A percentile compares a stretch with the other conserved stretches of the same genome.
Evolutionary conservation across 2,113 vertebrate species (phyloP).

Genomic region (Vidua chalybeata): DNA sequence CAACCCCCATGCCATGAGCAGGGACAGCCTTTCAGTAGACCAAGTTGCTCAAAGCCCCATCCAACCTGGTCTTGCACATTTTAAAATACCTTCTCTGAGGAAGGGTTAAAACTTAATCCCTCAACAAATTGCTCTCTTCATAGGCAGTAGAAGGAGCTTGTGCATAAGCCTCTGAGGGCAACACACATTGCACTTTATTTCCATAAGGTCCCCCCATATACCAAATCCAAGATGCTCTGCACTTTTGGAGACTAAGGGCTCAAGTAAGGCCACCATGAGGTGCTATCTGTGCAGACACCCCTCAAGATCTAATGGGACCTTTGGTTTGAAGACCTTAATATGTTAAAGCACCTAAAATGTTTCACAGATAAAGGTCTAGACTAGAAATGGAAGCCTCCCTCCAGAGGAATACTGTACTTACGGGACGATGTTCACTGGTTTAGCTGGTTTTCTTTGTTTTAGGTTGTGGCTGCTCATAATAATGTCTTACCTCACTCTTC

Average conservation of each 20-base stretch:
- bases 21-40: background rate
- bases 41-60: background rate
- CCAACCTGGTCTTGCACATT: background rate
- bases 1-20: background rate
- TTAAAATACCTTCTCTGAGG: background rate
- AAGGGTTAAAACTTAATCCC: background rate
- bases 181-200: background rate
- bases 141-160: background rate
- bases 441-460: background rate
- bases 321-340: background rate
- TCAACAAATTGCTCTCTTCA: background rate
- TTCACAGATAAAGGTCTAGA: background rate
- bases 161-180: background rate
- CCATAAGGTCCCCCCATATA: background rate
- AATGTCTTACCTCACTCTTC: background rate
- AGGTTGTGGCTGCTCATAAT: background rate
- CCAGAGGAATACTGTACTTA: background rate
- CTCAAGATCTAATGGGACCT: background rate
- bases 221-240: background rate
- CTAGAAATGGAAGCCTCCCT: background rate
- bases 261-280: background rate
- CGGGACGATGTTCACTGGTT: background rate
- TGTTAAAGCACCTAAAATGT: background rate
- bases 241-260: background rate
- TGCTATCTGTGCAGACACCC: background rate